Evolutionary conservation across 2,113 vertebrate species (phyloP).

Genomic region (Sphaerodactylus townsendi): DNA sequence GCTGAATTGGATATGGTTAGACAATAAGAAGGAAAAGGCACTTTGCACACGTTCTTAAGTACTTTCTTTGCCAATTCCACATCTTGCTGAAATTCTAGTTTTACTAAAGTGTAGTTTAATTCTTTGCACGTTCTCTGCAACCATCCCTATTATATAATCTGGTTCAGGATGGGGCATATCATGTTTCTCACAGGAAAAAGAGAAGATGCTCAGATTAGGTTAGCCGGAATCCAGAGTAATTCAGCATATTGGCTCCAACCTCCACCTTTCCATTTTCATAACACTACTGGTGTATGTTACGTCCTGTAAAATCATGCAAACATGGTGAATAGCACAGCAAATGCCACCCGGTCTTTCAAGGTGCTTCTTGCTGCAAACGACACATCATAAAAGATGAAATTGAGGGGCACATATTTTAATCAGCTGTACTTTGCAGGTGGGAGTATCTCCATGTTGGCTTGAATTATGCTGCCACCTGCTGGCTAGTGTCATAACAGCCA

Average conservation of each 20-base stretch:
- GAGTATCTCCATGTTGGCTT: neutral
- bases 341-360: neutral
- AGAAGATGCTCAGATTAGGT: neutral
- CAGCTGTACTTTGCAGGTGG: accelerated
- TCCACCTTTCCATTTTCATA: too few species aligned
- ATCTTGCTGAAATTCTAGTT: neutral
- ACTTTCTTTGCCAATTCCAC: neutral
- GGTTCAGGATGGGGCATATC: neutral
- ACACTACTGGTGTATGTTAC: neutral
- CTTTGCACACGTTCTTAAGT: neutral
- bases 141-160: neutral
- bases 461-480: conserved; percentile 11
- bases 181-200: neutral
- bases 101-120: neutral
- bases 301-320: neutral
- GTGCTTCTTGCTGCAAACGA: neutral
- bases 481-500: accelerated
- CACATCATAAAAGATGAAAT: neutral
- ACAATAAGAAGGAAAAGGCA: neutral
- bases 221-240: neutral
- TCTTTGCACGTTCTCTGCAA: neutral
- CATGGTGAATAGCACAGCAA: neutral
- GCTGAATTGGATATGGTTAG: neutral
- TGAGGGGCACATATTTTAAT: neutral
- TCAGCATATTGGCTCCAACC: too few species aligned